Base-by-base conservation (phyloP, 2,113 vertebrate species). In the Aspiorhynchus laticeps region DNA sequence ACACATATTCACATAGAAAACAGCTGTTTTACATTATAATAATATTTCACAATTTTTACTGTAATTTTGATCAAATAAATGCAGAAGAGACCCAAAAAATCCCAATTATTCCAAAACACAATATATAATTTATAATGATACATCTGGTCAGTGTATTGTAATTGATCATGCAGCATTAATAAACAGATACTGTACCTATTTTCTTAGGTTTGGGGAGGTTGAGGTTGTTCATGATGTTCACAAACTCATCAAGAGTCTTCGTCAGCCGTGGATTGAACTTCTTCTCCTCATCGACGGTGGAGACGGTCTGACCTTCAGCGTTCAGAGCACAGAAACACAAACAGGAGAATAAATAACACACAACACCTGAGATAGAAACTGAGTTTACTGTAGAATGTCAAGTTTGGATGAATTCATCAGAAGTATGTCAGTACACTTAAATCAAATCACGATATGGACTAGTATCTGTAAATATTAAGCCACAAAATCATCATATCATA, bases 221-320 rank as follows among this genome's bases (percentile, higher is more conserved):
- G 80, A 98, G 90, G 33, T 96, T 97, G 67, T 95, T 92, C 97
- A 97, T 98, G 87, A 97, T 93, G 9, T 94, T 56, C 48, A 95
- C 90, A 82, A 97, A 98, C 90, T 96, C 95, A 3, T 95, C 93
- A 84, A 92, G 83, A 71, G 90, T 90, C 86, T 96, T 96, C 2
- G 96, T 96, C 83, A 98, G 92, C 14, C 97, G 95, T 0, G 95
- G 96, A 91, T 98, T 98, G 86, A 94, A 93, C 83, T 89, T 94
- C 79, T 92, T 93, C 86, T 98, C 97, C 88, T 98, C 97, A 0
- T 93, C 93, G 26, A 98, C 96, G 0, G 97, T 96, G n/a, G 97
- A 97, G 71, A 94, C 94, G 0, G 93, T 96, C 89, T 93, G 96
- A 89, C 97, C 97, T 98, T 88, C 84, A 31, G 24, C 1, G 17